These are phyloP conservation scores for Lagopus leucura DNA, from an alignment of 2,113 vertebrate genomes.

Conservation along the genomic window DNA sequence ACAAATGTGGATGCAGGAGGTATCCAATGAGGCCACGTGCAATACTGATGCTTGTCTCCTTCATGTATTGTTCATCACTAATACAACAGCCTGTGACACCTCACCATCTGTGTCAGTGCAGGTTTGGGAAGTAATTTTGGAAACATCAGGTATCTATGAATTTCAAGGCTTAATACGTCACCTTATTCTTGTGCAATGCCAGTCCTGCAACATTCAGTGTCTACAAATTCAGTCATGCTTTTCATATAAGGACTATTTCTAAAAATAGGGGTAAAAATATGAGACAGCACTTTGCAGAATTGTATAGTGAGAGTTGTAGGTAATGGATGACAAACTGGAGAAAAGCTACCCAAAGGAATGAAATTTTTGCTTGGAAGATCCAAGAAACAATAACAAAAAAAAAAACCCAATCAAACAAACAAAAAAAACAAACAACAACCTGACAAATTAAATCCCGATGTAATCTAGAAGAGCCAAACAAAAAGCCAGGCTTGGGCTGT, in stretches of 20 bases:
- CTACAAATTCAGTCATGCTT: neutral
- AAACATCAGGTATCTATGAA: neutral
- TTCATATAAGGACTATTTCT: neutral
- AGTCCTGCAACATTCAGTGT: neutral
- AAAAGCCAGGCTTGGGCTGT: neutral
- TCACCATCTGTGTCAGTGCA: neutral
- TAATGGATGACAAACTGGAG: neutral
- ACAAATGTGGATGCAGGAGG: neutral
- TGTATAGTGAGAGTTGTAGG: neutral
- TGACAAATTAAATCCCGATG: neutral
- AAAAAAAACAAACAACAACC: too few species aligned
- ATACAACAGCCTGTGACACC: neutral
- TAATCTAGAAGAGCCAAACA: neutral
- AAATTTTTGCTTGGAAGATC: neutral
- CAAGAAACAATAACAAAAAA: too few species aligned
- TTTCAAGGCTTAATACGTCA: neutral
- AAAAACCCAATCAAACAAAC: too few species aligned
- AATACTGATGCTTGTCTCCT: neutral
- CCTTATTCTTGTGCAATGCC: neutral
- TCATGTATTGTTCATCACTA: neutral
- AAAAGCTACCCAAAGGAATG: neutral
- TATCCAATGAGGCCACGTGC: neutral
- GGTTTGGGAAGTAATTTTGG: neutral
- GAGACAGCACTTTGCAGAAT: neutral
- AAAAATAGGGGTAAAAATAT: neutral